Percentiles rank a stretch among this genome's conserved stretches.
Conservation (phyloP, 2,888 invertebrate species). For the Miltochrista miniata region DNA sequence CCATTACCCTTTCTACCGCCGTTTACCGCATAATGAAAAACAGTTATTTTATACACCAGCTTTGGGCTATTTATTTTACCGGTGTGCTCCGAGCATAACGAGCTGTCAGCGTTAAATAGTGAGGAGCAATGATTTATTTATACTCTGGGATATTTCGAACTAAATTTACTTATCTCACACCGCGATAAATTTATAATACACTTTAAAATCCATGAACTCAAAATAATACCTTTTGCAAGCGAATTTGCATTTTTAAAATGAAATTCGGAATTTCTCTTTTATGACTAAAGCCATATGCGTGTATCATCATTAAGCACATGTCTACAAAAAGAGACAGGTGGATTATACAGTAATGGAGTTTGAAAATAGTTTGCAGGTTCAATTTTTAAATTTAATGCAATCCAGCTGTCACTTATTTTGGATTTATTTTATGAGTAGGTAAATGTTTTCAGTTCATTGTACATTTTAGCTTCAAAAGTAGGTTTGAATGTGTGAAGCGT, state of each 20-base stretch:
- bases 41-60: no score
- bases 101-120: conserved; percentile 38
- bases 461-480: no score
- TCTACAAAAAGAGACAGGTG: conserved; percentile 5
- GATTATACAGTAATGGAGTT: conserved; percentile 6
- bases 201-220: conserved; percentile 16
- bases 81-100: conserved; percentile 20
- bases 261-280: conserved; percentile 17
- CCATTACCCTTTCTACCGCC: no score
- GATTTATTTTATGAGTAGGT: not conserved
- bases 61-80: conserved; percentile 1
- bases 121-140: conserved; percentile 44
- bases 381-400: not conserved
- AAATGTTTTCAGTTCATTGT: no score
- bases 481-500: no score
- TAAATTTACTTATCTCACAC: conserved; percentile 29
- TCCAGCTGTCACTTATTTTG: not conserved
- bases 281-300: not conserved
- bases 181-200: conserved; percentile 31
- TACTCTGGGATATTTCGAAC: conserved; percentile 25
- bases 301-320: not conserved
- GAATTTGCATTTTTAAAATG: not conserved
- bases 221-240: conserved; percentile 10
- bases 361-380: not conserved
- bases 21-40: no score